A percentile compares a stretch with the other conserved stretches of the same genome.
phyloP scores from a whole-genome alignment of 64 coral and sea anemone species.

The Montipora capricornis region DNA sequence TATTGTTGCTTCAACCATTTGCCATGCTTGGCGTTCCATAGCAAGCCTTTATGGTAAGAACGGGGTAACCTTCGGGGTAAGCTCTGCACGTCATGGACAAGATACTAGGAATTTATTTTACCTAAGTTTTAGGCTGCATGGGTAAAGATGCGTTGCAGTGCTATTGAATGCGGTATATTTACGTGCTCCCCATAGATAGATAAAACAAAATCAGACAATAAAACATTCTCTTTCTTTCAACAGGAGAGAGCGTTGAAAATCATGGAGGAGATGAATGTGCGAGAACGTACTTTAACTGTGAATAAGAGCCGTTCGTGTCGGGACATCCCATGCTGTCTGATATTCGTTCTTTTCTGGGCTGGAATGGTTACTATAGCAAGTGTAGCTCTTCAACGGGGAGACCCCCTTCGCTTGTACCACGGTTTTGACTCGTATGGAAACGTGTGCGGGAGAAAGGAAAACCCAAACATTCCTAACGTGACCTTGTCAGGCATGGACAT shows the following conservation, averaged over 20 bases:
- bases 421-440: slow-evolving; percentile 62
- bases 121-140: not conserved
- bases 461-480: slow-evolving; percentile 39
- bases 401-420: slow-evolving; percentile 46
- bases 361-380: slow-evolving; percentile 57
- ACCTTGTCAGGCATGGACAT: slow-evolving; percentile 57
- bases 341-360: slow-evolving; percentile 61
- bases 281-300: not conserved
- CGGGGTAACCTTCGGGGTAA: too few relatives aligned
- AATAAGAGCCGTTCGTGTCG: slow-evolving; percentile 44
- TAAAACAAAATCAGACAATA: not conserved
- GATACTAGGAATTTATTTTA: not conserved
- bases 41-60: too few relatives aligned
- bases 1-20: too few relatives aligned
- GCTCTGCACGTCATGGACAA: not conserved
- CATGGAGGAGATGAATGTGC: slow-evolving; percentile 15
- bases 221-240: not conserved
- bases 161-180: not conserved
- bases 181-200: not conserved
- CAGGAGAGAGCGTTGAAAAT: not conserved
- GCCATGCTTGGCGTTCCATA: too few relatives aligned
- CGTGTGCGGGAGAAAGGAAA: slow-evolving; percentile 49
- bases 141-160: not conserved
- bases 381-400: slow-evolving; percentile 61
- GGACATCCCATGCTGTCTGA: slow-evolving; percentile 44